A percentile compares a stretch with the other conserved stretches of the same genome.
Evolutionary conservation across 2,113 vertebrate genomes (phyloP).

Genomic region (Peromyscus leucopus): DNA sequence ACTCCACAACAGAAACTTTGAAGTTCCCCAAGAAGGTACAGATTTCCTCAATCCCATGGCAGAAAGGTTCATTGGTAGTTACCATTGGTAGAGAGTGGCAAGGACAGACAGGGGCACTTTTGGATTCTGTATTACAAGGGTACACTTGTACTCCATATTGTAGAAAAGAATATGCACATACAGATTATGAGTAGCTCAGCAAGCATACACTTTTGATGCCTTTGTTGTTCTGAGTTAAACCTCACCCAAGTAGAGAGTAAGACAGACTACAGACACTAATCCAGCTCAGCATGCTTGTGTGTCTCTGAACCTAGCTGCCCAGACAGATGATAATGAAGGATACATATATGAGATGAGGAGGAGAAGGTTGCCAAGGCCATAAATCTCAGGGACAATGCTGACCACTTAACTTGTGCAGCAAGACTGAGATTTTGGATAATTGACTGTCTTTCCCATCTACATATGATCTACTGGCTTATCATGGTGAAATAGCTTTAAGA

Average conservation of each 20-base stretch:
- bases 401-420: not conserved
- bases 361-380: not conserved
- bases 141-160: not conserved
- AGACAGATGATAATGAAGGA: not conserved
- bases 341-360: not conserved
- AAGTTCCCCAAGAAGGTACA: not conserved
- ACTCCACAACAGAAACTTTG: not conserved
- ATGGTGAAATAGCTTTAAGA: not conserved
- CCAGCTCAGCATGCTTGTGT: not conserved
- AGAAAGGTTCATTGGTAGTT: not conserved
- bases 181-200: not conserved
- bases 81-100: not conserved
- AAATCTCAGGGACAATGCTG: not conserved
- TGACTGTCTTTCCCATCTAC: not conserved
- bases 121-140: not conserved
- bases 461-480: not conserved
- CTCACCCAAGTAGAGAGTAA: not conserved
- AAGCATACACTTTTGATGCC: not conserved
- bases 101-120: not conserved
- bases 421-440: not conserved
- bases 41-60: not conserved
- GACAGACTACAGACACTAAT: not conserved
- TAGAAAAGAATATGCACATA: not conserved
- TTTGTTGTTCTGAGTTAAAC: not conserved
- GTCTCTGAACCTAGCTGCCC: not conserved